Evolutionary conservation across 2,888 invertebrate genomes (phyloP).

Genomic region (Strigamia maritima): DNA sequence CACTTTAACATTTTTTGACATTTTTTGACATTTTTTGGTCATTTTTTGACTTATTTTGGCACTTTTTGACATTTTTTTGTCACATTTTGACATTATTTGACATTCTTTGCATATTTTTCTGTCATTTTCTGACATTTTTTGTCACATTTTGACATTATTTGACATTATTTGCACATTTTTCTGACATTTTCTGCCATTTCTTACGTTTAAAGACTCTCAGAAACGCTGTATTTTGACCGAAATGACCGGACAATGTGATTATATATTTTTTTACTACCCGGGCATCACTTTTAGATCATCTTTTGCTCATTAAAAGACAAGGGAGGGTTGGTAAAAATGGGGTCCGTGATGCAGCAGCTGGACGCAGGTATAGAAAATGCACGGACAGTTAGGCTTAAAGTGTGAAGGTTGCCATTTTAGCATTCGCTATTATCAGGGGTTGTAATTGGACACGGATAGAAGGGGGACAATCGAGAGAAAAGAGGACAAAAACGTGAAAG

Average conservation of each 20-base stretch:
- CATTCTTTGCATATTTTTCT: too few species aligned
- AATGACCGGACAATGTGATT: neutral
- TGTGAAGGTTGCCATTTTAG: neutral
- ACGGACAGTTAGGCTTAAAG: slow-evolving; percentile 2
- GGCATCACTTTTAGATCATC: neutral
- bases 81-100: too few species aligned
- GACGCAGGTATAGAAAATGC: slow-evolving; percentile 6
- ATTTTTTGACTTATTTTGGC: too few species aligned
- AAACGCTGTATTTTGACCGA: too few species aligned
- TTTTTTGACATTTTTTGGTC: too few species aligned
- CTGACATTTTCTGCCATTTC: too few species aligned
- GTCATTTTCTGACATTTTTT: too few species aligned
- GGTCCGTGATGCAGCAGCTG: neutral
- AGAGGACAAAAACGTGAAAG: neutral
- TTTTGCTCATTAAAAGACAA: neutral
- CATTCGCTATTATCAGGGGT: neutral
- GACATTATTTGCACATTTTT: too few species aligned
- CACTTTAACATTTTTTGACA: too few species aligned
- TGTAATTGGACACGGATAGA: neutral
- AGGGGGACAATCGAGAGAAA: neutral
- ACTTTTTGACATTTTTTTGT: too few species aligned
- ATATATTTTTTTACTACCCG: neutral
- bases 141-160: too few species aligned
- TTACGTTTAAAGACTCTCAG: too few species aligned
- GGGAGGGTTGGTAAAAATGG: neutral